Conservation (phyloP, 2,888 invertebrate species). For the Ctena decussata region DNA sequence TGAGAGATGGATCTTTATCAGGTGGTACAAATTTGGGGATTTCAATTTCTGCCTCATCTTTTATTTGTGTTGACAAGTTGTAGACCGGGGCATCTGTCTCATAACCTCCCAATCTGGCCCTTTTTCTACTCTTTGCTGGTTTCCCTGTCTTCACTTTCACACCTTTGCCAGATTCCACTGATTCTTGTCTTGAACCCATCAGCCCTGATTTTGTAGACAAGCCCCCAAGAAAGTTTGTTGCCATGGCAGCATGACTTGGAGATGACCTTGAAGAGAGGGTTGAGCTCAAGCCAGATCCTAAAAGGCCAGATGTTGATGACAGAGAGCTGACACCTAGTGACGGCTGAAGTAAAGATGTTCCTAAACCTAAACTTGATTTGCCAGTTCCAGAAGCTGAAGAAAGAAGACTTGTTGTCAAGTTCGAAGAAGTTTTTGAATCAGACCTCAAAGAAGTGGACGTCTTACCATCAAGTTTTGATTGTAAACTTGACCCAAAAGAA, state of each 20-base stretch:
- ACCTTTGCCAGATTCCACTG: neutral
- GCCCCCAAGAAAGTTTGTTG: neutral
- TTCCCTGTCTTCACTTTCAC: neutral
- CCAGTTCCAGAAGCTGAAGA: neutral
- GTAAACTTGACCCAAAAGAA: slow-evolving; percentile 6
- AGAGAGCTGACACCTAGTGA: neutral
- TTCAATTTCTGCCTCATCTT: slow-evolving; percentile 56
- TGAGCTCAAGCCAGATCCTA: neutral
- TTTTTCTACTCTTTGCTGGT: slow-evolving; percentile 40
- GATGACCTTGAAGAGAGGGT: neutral
- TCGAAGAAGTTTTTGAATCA: neutral
- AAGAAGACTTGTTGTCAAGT: neutral
- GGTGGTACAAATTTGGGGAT: slow-evolving; percentile 75
- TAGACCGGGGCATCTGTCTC: slow-evolving; percentile 68
- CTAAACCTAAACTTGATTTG: neutral
- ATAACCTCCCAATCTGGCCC: slow-evolving; percentile 47
- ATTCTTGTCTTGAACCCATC: neutral
- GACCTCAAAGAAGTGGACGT: neutral
- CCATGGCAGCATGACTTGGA: neutral
- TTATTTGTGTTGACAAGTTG: slow-evolving; percentile 59
- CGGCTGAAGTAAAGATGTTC: neutral
- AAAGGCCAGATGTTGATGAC: neutral
- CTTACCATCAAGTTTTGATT: neutral
- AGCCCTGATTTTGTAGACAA: neutral
- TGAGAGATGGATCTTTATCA: slow-evolving; percentile 67